phyloP scores from a whole-genome alignment of 2,797 vertebrate genomes.

The Aplochiton taeniatus region DNA sequence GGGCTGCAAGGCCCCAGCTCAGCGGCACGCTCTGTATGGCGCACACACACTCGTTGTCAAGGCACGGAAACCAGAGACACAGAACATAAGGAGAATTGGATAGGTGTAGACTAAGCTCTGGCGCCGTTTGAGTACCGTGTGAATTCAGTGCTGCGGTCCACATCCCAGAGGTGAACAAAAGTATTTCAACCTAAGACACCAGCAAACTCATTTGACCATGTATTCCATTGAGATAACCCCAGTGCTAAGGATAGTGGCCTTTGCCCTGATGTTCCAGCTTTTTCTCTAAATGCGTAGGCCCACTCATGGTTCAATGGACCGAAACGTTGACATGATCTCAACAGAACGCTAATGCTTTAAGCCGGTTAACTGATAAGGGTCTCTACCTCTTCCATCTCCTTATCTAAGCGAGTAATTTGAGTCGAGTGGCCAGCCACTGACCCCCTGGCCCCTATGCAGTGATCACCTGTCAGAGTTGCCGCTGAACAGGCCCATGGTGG shows the following conservation, averaged over 20 bases:
- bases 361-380: conserved; percentile 34
- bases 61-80: background rate
- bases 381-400: background rate
- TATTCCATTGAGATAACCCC: no score
- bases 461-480: conserved; percentile 65
- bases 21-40: conserved; percentile 21
- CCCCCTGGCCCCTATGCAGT: conserved; percentile 58
- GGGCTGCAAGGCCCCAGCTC: conserved; percentile 7
- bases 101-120: conserved; percentile 12
- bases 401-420: background rate
- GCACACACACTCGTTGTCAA: background rate
- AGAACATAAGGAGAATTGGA: conserved; percentile 12
- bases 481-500: conserved; percentile 31
- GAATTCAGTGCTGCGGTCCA: background rate
- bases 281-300: no score
- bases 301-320: background rate
- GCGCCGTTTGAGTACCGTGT: conserved; percentile 27
- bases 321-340: conserved; percentile 45
- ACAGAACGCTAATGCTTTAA: conserved; percentile 44
- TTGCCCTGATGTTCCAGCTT: background rate
- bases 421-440: conserved; percentile 55
- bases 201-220: no score
- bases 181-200: no score
- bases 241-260: no score
- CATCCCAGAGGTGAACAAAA: no score